Conservation (phyloP, 2,888 invertebrate species). For the Ichneumoninae sp. region DNA sequence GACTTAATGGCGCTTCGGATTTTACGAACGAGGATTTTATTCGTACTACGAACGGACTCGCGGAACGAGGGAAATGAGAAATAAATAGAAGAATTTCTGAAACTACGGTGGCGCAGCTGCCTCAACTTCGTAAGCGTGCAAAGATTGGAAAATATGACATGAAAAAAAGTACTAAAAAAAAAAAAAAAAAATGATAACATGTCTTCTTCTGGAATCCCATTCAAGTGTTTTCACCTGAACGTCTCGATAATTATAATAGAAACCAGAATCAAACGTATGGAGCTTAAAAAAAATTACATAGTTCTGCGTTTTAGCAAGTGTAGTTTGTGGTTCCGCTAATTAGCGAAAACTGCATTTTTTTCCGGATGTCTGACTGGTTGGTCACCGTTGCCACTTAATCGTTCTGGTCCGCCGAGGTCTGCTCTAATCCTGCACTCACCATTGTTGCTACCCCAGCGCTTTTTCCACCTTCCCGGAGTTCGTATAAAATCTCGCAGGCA, state of each 20-base stretch:
- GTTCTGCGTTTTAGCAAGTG: background rate
- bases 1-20: slow-evolving; percentile 31
- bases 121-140: background rate
- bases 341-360: background rate
- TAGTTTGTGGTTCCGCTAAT: background rate
- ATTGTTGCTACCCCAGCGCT: background rate
- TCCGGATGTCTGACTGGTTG: slow-evolving; percentile 37
- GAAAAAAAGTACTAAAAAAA: background rate
- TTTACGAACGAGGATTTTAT: slow-evolving; percentile 32
- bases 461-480: background rate
- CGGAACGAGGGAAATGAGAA: slow-evolving; percentile 1
- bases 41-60: slow-evolving; percentile 5
- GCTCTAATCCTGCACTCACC: background rate
- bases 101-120: background rate
- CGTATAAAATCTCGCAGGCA: background rate
- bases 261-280: background rate
- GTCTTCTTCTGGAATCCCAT: background rate
- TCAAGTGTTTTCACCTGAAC: background rate
- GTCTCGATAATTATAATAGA: background rate
- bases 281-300: background rate
- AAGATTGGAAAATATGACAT: background rate
- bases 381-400: slow-evolving; percentile 37
- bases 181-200: background rate
- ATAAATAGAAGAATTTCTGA: background rate
- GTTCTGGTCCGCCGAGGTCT: background rate